These are phyloP conservation scores for Mastomys coucha DNA, from an alignment of 2,113 vertebrate genomes.

Conservation along the genomic window DNA sequence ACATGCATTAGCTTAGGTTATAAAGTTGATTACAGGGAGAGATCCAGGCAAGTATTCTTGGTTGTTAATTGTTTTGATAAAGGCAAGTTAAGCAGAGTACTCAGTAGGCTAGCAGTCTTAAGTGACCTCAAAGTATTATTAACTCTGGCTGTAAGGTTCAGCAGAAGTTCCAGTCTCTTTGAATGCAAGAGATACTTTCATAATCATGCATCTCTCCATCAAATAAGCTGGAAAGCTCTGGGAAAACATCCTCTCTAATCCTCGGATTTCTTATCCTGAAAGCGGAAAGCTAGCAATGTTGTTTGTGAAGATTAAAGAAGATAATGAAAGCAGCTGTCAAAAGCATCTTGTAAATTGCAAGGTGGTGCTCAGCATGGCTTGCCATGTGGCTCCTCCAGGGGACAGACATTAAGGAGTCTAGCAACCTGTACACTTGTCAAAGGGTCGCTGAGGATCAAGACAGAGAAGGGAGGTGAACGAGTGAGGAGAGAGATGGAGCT, in stretches of 20 bases:
- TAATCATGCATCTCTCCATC: neutral
- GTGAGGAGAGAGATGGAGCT: neutral
- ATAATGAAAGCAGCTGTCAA: neutral
- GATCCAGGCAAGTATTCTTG: neutral
- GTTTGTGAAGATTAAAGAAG: neutral
- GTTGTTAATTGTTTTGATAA: neutral
- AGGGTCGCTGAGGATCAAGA: neutral
- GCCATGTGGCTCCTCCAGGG: neutral
- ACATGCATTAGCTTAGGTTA: neutral
- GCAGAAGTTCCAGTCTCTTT: neutral
- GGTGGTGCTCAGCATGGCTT: neutral
- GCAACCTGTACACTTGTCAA: neutral
- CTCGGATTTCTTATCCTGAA: slow-evolving; percentile 7
- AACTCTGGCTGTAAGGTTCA: neutral
- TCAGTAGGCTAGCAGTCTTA: neutral
- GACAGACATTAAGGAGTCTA: neutral
- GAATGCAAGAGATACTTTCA: neutral
- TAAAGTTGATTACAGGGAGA: neutral
- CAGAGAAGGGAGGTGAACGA: neutral
- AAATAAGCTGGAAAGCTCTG: neutral
- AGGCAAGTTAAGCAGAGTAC: neutral
- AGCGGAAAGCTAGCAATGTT: neutral
- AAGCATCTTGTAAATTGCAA: slow-evolving; percentile 20
- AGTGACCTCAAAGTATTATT: neutral
- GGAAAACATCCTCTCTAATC: neutral